phyloP scores from a whole-genome alignment of 1,140 invertebrate genomes.

The Ips nitidus region DNA sequence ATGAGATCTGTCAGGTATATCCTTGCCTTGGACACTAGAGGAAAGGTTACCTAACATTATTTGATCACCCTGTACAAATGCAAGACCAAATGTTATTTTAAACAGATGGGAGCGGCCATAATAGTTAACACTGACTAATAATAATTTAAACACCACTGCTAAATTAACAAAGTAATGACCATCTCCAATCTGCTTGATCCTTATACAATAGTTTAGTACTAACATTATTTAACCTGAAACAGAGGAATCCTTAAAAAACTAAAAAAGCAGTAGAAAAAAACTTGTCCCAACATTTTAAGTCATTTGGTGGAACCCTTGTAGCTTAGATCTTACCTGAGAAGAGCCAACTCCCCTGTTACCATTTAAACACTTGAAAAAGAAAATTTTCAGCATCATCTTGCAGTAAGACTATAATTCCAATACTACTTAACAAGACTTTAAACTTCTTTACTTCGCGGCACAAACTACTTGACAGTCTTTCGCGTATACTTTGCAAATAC shows the following conservation, averaged over 20 bases:
- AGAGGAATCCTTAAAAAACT: background rate
- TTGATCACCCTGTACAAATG: too few species aligned
- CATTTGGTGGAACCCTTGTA: constrained; percentile 30
- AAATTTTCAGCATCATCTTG: constrained; percentile 44
- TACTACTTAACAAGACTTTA: constrained; percentile 43
- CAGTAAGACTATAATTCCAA: constrained; percentile 41
- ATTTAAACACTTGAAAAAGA: constrained; percentile 45
- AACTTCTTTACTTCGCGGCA: constrained; percentile 44
- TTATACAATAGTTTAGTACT: background rate
- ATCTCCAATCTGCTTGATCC: background rate
- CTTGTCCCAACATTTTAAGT: background rate
- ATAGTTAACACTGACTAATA: background rate
- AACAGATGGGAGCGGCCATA: too few species aligned
- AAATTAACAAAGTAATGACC: background rate
- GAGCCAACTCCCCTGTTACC: constrained; percentile 41
- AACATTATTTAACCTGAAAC: background rate
- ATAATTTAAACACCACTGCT: background rate
- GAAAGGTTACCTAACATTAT: too few species aligned
- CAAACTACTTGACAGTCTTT: constrained; percentile 46
- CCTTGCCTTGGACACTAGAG: too few species aligned
- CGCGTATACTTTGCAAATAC: constrained; percentile 39
- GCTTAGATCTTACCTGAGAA: constrained; percentile 47
- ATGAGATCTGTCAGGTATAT: too few species aligned
- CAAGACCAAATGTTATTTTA: too few species aligned
- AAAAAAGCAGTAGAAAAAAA: background rate